phyloP scores from a whole-genome alignment of 2,113 vertebrate genomes.

The Natator depressus region DNA sequence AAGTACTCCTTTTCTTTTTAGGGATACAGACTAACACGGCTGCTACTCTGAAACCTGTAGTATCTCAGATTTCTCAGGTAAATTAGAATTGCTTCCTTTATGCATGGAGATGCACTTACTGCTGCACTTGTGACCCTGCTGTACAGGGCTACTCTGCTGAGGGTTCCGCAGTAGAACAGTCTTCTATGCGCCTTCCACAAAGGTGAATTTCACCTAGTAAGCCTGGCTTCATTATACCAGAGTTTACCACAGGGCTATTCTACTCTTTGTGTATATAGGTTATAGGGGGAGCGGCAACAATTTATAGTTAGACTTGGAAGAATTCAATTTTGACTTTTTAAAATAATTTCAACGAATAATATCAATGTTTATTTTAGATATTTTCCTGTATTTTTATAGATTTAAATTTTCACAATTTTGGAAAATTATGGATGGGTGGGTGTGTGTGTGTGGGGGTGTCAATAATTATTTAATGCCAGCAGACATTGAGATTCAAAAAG shows the following conservation, averaged over 20 bases:
- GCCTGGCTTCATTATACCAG: not conserved
- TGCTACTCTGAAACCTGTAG: too few species aligned
- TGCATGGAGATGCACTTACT: not conserved
- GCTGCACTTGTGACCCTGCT: not conserved
- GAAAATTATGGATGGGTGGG: not conserved
- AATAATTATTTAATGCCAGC: not conserved
- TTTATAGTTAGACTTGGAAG: not conserved
- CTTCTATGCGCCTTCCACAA: not conserved
- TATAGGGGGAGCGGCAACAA: not conserved
- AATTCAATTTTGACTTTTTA: not conserved
- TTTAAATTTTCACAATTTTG: not conserved
- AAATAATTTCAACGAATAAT: not conserved
- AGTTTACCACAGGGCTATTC: not conserved
- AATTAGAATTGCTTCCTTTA: not conserved
- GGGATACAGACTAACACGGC: too few species aligned
- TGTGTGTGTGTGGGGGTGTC: not conserved
- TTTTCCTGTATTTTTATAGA: not conserved
- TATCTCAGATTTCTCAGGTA: not conserved
- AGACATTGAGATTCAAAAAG: not conserved
- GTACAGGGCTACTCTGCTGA: not conserved
- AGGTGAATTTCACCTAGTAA: not conserved
- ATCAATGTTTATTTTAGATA: not conserved
- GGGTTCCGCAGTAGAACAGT: not conserved
- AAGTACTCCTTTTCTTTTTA: too few species aligned
- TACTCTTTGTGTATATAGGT: not conserved